phyloP scores from a whole-genome alignment of 2,888 invertebrate species.

The Emmelina monodactyla region DNA sequence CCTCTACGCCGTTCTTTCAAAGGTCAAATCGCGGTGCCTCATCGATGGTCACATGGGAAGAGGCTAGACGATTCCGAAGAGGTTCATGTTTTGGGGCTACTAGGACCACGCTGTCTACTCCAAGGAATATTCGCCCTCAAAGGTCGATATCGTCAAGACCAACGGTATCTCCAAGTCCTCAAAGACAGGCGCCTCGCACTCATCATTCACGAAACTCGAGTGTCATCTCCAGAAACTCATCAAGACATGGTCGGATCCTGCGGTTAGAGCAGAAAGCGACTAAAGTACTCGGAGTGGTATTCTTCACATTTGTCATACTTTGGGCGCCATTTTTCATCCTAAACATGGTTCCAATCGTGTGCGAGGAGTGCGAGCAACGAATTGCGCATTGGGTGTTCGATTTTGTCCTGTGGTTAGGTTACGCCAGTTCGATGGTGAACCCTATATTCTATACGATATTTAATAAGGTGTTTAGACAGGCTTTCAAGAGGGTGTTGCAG shows the following conservation, averaged over 20 bases:
- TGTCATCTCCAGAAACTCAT: conserved; percentile 81
- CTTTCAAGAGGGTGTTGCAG: conserved; percentile 84
- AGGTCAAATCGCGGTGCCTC: conserved; percentile 70
- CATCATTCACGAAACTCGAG: conserved; percentile 84
- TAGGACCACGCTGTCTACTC: conserved; percentile 67
- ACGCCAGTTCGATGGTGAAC: conserved; percentile 93
- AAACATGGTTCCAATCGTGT: conserved; percentile 85
- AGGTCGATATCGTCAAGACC: conserved; percentile 43
- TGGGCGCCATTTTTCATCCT: conserved; percentile 97
- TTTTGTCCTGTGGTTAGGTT: conserved; percentile 91
- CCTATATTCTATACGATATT: conserved; percentile 96
- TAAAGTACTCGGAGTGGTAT: conserved; percentile 92
- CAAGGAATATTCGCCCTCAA: conserved; percentile 44
- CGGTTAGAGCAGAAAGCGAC: conserved; percentile 95
- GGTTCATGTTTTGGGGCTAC: conserved; percentile 78
- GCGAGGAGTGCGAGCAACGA: conserved; percentile 78
- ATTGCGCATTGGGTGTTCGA: conserved; percentile 84
- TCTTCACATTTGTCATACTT: conserved; percentile 91
- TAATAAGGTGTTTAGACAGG: conserved; percentile 91
- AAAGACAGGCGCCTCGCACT: conserved; percentile 66
- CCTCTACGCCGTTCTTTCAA: conserved; percentile 54
- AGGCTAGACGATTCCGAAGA: conserved; percentile 67
- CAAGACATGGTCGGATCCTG: conserved; percentile 83
- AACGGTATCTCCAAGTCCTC: conserved; percentile 36
- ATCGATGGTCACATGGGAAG: conserved; percentile 82